phyloP scores from a whole-genome alignment of 2,797 vertebrate species.

The Sebastes nivosus region DNA sequence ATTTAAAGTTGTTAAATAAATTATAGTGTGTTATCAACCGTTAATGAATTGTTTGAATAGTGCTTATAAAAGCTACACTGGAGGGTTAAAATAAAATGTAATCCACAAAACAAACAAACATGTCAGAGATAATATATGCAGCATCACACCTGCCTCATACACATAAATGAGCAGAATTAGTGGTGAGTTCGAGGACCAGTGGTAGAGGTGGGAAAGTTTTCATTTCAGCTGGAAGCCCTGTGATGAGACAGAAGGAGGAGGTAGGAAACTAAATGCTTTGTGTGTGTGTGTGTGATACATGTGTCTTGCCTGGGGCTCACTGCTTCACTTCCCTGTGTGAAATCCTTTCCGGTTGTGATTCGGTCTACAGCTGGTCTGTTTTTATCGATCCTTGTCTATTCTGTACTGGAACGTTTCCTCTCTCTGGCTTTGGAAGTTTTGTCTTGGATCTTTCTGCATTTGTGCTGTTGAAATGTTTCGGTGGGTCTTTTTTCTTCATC shows the following conservation, averaged over 20 bases:
- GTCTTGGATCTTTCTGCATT: conserved; percentile 64
- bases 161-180: conserved; percentile 20
- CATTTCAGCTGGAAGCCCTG: conserved; percentile 67
- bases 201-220: conserved; percentile 59
- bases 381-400: conserved; percentile 50
- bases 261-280: conserved; percentile 70
- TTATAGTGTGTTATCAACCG: neutral
- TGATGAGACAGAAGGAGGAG: conserved; percentile 71
- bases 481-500: conserved; percentile 37
- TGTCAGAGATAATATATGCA: neutral
- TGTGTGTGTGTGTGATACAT: conserved; percentile 13
- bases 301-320: conserved; percentile 62
- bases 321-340: conserved; percentile 63
- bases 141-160: neutral
- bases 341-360: conserved; percentile 55
- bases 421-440: conserved; percentile 54
- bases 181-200: conserved; percentile 48
- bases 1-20: neutral
- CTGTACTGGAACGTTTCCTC: conserved; percentile 49
- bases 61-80: neutral
- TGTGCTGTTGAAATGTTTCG: conserved; percentile 59
- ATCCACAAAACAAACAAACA: neutral
- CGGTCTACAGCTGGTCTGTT: conserved; percentile 58
- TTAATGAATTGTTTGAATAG: neutral
- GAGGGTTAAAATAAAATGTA: neutral